Base-by-base conservation (phyloP, 2,113 vertebrate species). In the Siphamia tubifer region DNA sequence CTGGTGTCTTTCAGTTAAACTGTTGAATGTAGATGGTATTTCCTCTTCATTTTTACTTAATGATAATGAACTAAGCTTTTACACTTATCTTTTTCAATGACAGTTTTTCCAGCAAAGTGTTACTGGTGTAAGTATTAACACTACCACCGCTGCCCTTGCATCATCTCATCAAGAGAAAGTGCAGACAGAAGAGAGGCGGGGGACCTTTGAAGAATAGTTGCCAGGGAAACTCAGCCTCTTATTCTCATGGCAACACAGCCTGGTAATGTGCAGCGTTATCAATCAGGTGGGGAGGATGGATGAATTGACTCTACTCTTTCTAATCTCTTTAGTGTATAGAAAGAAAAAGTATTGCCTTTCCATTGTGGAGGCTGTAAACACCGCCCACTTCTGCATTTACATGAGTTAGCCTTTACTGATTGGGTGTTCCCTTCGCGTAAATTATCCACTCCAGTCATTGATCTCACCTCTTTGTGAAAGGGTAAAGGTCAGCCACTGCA, bases 91-190 rank as follows among this genome's bases (percentile, higher is more conserved):
- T 38, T 24, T 34, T 68, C 21, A 56, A 30, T 31, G 36, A 20
- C 8, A 3, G 0, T 53, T 53, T 34, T 6, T 23, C 35, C 27
- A 36, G 48, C 11, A 2, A 27, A 1, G 55, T 48, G 43, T 75
- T 58, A 76, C 81, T 83, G 77, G 49, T 83, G 83, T 69, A 87
- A 84, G 68, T 72, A 77, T 85, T 84, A 84, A 79, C 85, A 77
- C 79, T 5, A 8, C 66, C 48, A 58, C 63, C 48, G 69, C 79
- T 72, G 69, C 69, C 52, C 36, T 89, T 89, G 87, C 87, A 83
- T 89, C 87, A 89, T 84, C 77, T 77, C 60, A 83, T 81, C 77
- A 61, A 53, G 47, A 52, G 38, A 53, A 61, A 62, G 64, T 56
- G 72, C 62, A 71, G 78, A 60, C 56, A 43, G 68, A 34, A 77